Evolutionary conservation across 2,888 invertebrate genomes (phyloP), one percentile per base, ranked within the genome.

Genomic region (Pharmacophagus antenor): DNA sequence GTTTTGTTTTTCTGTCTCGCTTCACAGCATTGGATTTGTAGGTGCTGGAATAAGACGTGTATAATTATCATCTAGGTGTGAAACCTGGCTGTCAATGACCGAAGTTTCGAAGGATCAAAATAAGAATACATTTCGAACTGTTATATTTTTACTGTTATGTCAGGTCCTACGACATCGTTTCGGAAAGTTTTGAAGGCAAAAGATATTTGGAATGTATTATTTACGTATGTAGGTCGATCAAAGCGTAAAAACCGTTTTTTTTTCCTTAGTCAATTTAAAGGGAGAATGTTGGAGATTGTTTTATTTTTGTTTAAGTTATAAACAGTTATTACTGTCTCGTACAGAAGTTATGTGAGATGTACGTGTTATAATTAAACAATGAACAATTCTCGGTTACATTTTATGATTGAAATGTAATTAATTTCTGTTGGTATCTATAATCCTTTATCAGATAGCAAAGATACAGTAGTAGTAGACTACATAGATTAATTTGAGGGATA

Each of bases 21-120:
- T 78, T 71, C 61, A 53, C 47, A 48, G 50, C 18, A 23, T 50
- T 41, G 62, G n/a, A 25, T 56, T 15, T 62, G 53, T 25, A 37
- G 53, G 56, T 23, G 77, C 66, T 58, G 27, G 78, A 84, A 48
- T 58, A 80, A 76, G 82, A 78, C 67, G 18, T 63, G 62, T 77
- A 72, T 66, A 75, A 81, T 80, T 80, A 82, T 73, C 74, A 72
- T 74, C 70, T 77, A 70, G 70, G 78, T 78, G 80, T 80, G 72
- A 82, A 78, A 76, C 77, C 75, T 73, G 76, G 67, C 85, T 82
- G 88, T 88, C 88, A 88, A 80, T 86, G 88, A 89, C 88, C 89
- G 82, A 74, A 77, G 79, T 76, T 74, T 74, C 62, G 70, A 77
- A 84, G 85, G 85, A 85, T 80, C 74, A 82, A 83, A 83, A 79